Conservation (phyloP, 2,797 vertebrate species). For the Natrix natrix region DNA sequence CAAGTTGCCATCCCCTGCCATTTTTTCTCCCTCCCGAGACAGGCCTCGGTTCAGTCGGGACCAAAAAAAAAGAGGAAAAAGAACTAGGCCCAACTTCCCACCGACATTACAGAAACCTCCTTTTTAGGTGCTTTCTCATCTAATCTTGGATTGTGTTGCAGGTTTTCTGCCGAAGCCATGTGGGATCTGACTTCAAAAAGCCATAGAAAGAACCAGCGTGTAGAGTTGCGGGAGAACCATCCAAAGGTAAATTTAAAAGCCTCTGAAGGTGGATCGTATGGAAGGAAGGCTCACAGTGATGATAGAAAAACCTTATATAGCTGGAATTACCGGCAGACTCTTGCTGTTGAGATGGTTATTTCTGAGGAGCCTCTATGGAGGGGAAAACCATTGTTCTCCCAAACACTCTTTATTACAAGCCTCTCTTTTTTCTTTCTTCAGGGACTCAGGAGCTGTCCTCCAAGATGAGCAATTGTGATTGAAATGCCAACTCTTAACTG, state of each 20-base stretch:
- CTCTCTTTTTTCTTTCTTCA: background rate
- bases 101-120: background rate
- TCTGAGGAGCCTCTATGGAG: background rate
- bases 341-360: slow-evolving; percentile 22
- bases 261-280: too few species aligned
- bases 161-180: background rate
- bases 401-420: background rate
- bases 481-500: background rate
- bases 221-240: background rate
- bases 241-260: background rate
- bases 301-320: background rate
- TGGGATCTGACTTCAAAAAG: background rate
- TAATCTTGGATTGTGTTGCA: background rate
- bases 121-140: background rate
- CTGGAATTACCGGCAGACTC: slow-evolving; percentile 29
- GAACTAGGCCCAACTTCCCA: background rate
- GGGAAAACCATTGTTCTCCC: background rate
- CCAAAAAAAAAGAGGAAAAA: background rate
- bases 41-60: background rate
- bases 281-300: background rate
- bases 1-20: background rate
- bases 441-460: background rate
- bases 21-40: background rate
- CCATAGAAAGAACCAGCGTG: background rate
- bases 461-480: background rate